Evolutionary conservation across 2,113 vertebrate species (phyloP), one percentile per base, ranked within the genome.

Genomic region (Cephalopterus ornatus): DNA sequence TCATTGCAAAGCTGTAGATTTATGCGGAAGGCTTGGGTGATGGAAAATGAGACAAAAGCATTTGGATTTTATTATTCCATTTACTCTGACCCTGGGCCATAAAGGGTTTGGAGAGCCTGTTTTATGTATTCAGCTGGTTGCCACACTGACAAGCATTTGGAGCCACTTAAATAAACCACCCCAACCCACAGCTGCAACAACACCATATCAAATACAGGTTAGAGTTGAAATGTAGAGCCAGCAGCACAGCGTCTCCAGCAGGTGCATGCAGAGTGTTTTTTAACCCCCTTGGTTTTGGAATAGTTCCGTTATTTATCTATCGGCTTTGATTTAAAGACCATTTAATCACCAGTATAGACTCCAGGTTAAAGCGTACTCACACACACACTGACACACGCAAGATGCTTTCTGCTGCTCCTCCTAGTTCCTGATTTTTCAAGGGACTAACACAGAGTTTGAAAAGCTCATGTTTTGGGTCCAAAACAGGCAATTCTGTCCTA

Each of bases 121-220:
- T 99, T 99, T 99, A 99, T 99, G 99, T 99, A 99, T 99, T 99
- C 99, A 99, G 99, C 99, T 99, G 99, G 98, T 99, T 99, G 98
- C 98, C 98, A 99, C 99, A 99, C 99, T 98, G 98, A 99, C 98
- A 99, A 98, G 98, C 99, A 99, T 99, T 99, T 99, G 99, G 99
- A 99, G 98, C 97, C 98, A 98, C 99, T 99, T 99, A 99, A 99
- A 99, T 98, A 99, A 99, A 98, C 98, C 98, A 99, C 98, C 98
- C 98, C 88, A 97, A 98, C 98, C 98, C 98, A 98, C 99, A 99
- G 99, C 99, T 99, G 99, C 99, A 99, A 99, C 98, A 99, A 99
- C 98, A 99, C 98, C 98, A 95, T 98, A 99, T 99, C 99, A 99
- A 99, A 99, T 98, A 98, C 97, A 99, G 98, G 99, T 99, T 98